Evolutionary conservation across 1,140 invertebrate genomes (phyloP).

Genomic region (Neodiprion virginianus): DNA sequence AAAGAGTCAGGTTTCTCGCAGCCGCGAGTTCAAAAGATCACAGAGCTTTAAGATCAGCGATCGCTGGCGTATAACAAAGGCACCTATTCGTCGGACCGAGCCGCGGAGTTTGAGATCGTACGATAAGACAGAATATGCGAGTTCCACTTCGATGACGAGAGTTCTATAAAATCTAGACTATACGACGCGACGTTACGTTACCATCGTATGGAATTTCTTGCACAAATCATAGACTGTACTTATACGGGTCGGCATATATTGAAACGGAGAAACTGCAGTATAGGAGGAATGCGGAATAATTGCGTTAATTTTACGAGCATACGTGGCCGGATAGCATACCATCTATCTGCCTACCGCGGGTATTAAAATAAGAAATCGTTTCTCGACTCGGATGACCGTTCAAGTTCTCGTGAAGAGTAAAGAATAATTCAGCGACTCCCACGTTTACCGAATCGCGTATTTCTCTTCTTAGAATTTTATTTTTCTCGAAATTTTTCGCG

Average conservation of each 20-base stretch:
- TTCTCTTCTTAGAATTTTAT: too few relatives aligned
- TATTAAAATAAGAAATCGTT: too few relatives aligned
- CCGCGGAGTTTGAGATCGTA: background rate
- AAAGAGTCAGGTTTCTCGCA: background rate
- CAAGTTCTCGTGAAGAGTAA: too few relatives aligned
- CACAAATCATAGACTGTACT: background rate
- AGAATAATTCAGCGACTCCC: too few relatives aligned
- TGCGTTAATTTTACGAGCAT: too few relatives aligned
- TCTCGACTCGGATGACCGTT: too few relatives aligned
- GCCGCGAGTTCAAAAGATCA: background rate
- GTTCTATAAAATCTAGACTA: background rate
- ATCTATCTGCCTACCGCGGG: too few relatives aligned
- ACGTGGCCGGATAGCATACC: too few relatives aligned
- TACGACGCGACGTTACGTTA: background rate
- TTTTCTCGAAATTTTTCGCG: too few relatives aligned
- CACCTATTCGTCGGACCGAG: background rate
- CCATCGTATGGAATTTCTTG: background rate
- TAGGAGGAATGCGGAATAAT: background rate
- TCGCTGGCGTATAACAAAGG: background rate
- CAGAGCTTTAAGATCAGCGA: background rate
- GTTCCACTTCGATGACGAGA: conserved; percentile 1
- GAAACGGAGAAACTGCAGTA: background rate
- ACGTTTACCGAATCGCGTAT: too few relatives aligned
- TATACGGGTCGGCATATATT: background rate
- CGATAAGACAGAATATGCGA: background rate